A percentile compares a stretch with the other conserved stretches of the same genome.
These are phyloP conservation scores for Myripristis murdjan DNA, from an alignment of 2,797 vertebrate species.

Conservation along the genomic window DNA sequence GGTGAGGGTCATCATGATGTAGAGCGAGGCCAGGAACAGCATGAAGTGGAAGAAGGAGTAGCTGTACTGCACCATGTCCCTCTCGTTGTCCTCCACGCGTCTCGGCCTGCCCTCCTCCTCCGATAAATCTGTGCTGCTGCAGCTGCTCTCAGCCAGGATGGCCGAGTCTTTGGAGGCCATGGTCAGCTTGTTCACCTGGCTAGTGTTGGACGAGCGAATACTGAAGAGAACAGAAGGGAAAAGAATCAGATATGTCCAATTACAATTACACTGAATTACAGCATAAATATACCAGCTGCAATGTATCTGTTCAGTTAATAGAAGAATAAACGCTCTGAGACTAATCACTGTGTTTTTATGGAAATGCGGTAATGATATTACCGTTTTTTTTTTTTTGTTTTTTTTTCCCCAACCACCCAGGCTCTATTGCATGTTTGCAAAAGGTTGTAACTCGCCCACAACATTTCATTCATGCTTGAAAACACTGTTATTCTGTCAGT, in stretches of 20 bases:
- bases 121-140: slow-evolving; percentile 44
- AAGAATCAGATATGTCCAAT: not conserved
- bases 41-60: slow-evolving; percentile 94
- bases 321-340: too few relatives aligned
- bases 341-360: too few relatives aligned
- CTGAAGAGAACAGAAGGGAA: slow-evolving; percentile 71
- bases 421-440: too few relatives aligned
- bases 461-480: too few relatives aligned
- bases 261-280: not conserved
- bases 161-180: slow-evolving; percentile 88
- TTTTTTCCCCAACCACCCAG: too few relatives aligned
- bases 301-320: not conserved
- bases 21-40: slow-evolving; percentile 93
- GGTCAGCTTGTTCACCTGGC: slow-evolving; percentile 94
- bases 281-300: not conserved
- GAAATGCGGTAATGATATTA: not conserved
- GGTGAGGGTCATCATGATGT: slow-evolving; percentile 98
- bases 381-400: too few relatives aligned
- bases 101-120: slow-evolving; percentile 78
- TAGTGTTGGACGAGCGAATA: slow-evolving; percentile 93
- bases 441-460: too few relatives aligned
- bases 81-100: slow-evolving; percentile 90
- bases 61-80: slow-evolving; percentile 91
- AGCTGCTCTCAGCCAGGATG: slow-evolving; percentile 83
- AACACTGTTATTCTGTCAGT: too few relatives aligned